Evolutionary conservation across 1,140 invertebrate genomes (phyloP).

Genomic region (Araneus ventricosus): DNA sequence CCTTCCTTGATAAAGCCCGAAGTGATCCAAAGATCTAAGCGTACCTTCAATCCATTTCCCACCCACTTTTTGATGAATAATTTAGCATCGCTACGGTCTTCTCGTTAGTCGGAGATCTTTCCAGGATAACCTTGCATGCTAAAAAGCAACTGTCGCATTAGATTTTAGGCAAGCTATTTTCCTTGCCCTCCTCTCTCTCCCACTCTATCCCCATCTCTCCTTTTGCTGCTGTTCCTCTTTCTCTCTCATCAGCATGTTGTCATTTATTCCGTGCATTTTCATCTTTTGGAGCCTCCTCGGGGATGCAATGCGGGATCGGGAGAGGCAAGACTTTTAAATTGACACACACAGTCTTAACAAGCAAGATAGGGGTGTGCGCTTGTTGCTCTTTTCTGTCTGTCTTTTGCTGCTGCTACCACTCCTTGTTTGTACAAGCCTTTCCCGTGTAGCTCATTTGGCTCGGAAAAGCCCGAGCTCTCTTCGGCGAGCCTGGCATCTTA

Average conservation of each 20-base stretch:
- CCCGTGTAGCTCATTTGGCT: slow-evolving; percentile 69
- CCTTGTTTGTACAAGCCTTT: slow-evolving; percentile 73
- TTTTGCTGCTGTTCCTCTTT: neutral
- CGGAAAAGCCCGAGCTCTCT: slow-evolving; percentile 43
- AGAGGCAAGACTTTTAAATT: slow-evolving; percentile 74
- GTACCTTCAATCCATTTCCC: slow-evolving; percentile 23
- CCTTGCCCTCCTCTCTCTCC: neutral
- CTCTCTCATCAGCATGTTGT: slow-evolving; percentile 73
- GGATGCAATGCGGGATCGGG: slow-evolving; percentile 63
- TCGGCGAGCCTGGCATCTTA: slow-evolving; percentile 62
- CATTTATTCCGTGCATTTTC: slow-evolving; percentile 75
- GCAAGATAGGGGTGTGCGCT: neutral
- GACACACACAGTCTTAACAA: slow-evolving; percentile 75
- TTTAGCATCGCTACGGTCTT: slow-evolving; percentile 44
- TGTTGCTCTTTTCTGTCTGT: slow-evolving; percentile 42
- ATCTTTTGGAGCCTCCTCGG: slow-evolving; percentile 67
- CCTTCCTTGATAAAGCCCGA: slow-evolving; percentile 18
- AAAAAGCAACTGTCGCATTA: slow-evolving; percentile 75
- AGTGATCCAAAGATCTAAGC: slow-evolving; percentile 25
- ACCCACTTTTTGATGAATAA: slow-evolving; percentile 74
- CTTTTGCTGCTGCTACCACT: slow-evolving; percentile 44
- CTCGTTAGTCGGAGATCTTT: slow-evolving; percentile 56
- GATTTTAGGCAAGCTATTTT: slow-evolving; percentile 75
- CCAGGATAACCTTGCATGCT: slow-evolving; percentile 49
- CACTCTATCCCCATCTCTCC: neutral